Conservation (phyloP, 2,888 invertebrate genomes). For the Axea sp. region DNA sequence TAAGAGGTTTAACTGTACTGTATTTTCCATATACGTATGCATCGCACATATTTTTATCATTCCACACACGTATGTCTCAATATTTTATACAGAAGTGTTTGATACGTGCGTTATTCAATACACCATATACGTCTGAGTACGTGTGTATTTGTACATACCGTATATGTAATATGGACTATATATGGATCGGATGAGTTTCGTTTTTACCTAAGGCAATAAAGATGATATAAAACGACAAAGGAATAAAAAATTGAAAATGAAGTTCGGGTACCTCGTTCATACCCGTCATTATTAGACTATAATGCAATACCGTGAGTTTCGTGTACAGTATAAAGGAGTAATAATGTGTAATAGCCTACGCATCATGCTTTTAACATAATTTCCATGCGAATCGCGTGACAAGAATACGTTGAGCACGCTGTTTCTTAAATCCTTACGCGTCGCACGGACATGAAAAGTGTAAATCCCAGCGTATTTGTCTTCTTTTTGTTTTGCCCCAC, state of each 20-base stretch:
- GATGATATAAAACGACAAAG: too few relatives aligned
- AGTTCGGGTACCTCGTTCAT: conserved; percentile 7
- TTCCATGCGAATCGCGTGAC: conserved; percentile 58
- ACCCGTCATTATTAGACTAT: conserved; percentile 32
- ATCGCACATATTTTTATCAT: too few relatives aligned
- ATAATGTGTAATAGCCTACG: conserved; percentile 57
- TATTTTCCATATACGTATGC: too few relatives aligned
- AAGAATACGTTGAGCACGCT: conserved; percentile 48
- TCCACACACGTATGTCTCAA: too few relatives aligned
- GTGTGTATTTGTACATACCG: too few relatives aligned
- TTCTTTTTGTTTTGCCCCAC: conserved; percentile 19
- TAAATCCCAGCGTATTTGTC: conserved; percentile 49
- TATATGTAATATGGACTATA: too few relatives aligned
- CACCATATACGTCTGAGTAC: too few relatives aligned
- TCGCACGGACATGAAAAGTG: conserved; percentile 55
- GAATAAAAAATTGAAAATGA: conserved; percentile 15
- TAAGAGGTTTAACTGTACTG: too few relatives aligned
- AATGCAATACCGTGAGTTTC: conserved; percentile 46
- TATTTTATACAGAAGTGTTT: too few relatives aligned
- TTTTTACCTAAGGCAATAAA: too few relatives aligned
- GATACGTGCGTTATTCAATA: too few relatives aligned
- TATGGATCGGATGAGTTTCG: too few relatives aligned
- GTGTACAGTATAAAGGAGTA: conserved; percentile 34
- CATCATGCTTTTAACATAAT: conserved; percentile 60
- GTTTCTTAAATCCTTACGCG: conserved; percentile 56